These are phyloP conservation scores for Choloepus didactylus DNA, from an alignment of 2,797 vertebrate genomes.

Conservation along the genomic window DNA sequence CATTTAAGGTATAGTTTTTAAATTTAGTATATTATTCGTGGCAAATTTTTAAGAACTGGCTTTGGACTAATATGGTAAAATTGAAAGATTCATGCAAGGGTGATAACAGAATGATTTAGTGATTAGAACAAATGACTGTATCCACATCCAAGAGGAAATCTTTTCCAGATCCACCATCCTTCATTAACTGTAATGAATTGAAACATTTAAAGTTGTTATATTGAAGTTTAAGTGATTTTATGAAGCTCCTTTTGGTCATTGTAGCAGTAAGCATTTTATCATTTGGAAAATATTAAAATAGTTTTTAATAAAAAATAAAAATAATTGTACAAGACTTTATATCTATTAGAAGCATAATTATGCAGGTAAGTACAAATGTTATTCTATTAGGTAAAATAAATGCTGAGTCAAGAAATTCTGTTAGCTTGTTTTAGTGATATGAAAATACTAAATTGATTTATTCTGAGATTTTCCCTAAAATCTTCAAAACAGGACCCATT, in stretches of 20 bases:
- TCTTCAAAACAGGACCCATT: not conserved
- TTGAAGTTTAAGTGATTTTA: conserved; percentile 81
- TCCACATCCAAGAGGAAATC: conserved; percentile 75
- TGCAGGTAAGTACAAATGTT: not conserved
- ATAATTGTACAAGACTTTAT: not conserved
- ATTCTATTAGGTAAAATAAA: not conserved
- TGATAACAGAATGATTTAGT: conserved; percentile 78
- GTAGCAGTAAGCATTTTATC: conserved; percentile 64
- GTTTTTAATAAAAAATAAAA: conserved; percentile 62
- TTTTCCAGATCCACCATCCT: conserved; percentile 76
- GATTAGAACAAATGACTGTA: conserved; percentile 77
- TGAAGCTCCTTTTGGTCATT: conserved; percentile 67
- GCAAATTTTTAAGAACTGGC: not conserved
- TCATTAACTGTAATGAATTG: conserved; percentile 84
- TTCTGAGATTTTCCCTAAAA: not conserved
- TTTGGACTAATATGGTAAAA: conserved; percentile 73
- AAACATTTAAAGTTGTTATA: conserved; percentile 79
- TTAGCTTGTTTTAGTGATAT: not conserved
- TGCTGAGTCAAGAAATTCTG: not conserved
- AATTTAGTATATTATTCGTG: conserved; percentile 53
- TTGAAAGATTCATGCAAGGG: conserved; percentile 62
- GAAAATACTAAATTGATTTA: not conserved
- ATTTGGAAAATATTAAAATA: conserved; percentile 56
- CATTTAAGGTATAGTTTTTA: conserved; percentile 10
- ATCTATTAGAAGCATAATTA: not conserved